Evolutionary conservation across 1,140 invertebrate species (phyloP), one percentile per base, ranked within the genome.

Genomic region (Pseudoatta argentina): DNA sequence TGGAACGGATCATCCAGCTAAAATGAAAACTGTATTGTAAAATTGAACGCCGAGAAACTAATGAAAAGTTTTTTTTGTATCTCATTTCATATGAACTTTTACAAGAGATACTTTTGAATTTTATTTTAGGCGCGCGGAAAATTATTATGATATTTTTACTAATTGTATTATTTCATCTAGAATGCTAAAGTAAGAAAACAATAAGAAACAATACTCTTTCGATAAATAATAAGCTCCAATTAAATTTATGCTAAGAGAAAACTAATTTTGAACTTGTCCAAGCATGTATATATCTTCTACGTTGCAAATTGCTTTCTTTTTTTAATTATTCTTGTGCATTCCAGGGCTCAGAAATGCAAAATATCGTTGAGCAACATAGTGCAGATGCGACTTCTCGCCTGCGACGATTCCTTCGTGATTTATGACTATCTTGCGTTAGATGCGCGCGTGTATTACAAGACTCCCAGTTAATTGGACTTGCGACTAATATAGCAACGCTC

Each of bases 401-500:
- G 27, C 34, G 69, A 55, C 53, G 44, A 53, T 39, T 44, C 16
- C 78, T 55, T 55, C 66, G 30, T 89, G 85, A 91, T 90, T 91
- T 91, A 91, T 78, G 21, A 59, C 27, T 69, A 64, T 53, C 63
- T 86, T 69, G 76, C 77, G 76, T 90, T 91, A 88, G 77, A 91
- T 61, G 57, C 63, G 71, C 34, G 72, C 77, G 14, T 85, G 86
- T 82, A 87, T 86, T 86, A 85, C 89, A 90, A 72, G 71, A 78
- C 59, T 76, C 14, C n/a, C 76, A 44, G 76, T 90, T 91, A 91
- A 91, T 91, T 91, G 89, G 88, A 77, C 86, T 88, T 66, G 53
- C 86, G 86, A 91, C 88, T 90, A 91, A 90, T 91, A 90, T 90
- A 91, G 76, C 72, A 21, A 48, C 53, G 51, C 67, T 53, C 77